Conservation (phyloP, 2,113 vertebrate species). For the Nyctibius bracteatus region DNA sequence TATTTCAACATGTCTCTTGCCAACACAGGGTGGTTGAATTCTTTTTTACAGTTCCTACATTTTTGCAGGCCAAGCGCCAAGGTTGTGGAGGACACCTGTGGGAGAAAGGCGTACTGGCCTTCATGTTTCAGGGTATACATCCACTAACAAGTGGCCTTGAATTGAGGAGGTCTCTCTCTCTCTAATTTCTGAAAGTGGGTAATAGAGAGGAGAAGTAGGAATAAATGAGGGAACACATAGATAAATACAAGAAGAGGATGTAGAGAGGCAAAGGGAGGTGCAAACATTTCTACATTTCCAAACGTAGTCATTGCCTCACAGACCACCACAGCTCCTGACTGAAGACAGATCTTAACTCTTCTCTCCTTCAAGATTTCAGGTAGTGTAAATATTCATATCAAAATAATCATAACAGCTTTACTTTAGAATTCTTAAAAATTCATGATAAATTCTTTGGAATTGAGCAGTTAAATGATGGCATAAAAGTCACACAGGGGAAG, state of each 20-base stretch:
- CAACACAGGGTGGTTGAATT: neutral
- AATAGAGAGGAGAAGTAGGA: neutral
- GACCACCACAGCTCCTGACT: neutral
- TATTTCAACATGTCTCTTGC: neutral
- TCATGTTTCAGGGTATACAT: neutral
- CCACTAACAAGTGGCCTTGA: neutral
- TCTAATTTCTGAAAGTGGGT: neutral
- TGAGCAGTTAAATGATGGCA: neutral
- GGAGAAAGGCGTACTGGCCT: neutral
- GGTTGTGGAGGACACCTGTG: neutral
- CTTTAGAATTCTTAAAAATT: neutral
- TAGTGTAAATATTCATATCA: neutral
- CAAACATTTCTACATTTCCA: conserved; percentile 5
- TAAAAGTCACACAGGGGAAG: neutral
- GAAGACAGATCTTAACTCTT: neutral
- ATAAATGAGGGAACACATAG: neutral
- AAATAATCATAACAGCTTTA: neutral
- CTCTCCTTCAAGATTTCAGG: neutral
- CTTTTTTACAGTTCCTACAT: neutral
- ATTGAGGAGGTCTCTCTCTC: neutral
- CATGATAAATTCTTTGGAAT: neutral
- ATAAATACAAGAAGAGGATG: neutral
- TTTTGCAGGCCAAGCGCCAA: neutral
- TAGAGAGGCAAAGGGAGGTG: conserved; percentile 1
- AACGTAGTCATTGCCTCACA: neutral